Conservation (phyloP, 2,888 invertebrate species). For the Caenorhabditis sulstoni region DNA sequence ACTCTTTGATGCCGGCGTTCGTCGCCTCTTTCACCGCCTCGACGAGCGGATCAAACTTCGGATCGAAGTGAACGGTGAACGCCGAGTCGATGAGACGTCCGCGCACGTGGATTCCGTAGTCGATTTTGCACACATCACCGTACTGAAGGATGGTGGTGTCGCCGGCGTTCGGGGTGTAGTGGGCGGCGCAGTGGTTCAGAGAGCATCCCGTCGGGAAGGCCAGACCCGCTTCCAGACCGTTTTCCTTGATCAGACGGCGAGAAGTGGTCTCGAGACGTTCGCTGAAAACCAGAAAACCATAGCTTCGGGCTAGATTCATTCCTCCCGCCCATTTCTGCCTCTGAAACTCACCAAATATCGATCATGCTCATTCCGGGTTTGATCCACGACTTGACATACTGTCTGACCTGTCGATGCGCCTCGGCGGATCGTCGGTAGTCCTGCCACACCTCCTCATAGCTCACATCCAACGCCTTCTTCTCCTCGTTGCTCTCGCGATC, state of each 20-base stretch:
- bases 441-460: constrained; percentile 86
- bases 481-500: constrained; percentile 84
- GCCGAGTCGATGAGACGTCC: constrained; percentile 96
- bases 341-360: constrained; percentile 87
- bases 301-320: too few species aligned
- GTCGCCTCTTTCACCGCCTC: constrained; percentile 98
- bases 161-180: constrained; percentile 99
- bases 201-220: constrained; percentile 97
- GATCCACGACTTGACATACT: constrained; percentile 93
- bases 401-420: constrained; percentile 95
- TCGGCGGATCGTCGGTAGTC: constrained; percentile 91
- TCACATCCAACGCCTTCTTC: constrained; percentile 89
- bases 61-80: constrained; percentile 96
- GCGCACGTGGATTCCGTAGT: constrained; percentile 79
- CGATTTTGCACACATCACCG: constrained; percentile 94
- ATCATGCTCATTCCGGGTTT: constrained; percentile 99
- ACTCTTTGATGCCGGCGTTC: constrained; percentile 95
- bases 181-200: constrained; percentile 98
- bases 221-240: constrained; percentile 91
- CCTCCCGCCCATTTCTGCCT: too few species aligned
- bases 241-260: constrained; percentile 92
- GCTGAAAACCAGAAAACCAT: constrained; percentile 80
- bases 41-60: constrained; percentile 93
- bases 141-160: constrained; percentile 94
- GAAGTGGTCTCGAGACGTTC: constrained; percentile 95